Conservation (phyloP, 2,888 invertebrate genomes). For the Agrotis segetum region DNA sequence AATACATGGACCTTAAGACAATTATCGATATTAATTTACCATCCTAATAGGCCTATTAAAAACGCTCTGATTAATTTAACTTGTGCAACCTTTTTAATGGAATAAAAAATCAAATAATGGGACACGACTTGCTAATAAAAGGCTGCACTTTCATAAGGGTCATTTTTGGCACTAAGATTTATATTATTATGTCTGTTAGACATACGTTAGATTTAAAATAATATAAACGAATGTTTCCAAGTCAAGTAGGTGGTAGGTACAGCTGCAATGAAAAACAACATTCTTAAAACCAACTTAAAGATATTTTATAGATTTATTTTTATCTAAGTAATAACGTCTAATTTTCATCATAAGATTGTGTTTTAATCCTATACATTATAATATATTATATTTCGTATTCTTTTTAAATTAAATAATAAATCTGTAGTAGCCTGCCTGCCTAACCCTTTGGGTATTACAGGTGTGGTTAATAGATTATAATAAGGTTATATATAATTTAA, state of each 20-base stretch:
- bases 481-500: slow-evolving; percentile 14
- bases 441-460: slow-evolving; percentile 44
- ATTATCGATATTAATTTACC: slow-evolving; percentile 72
- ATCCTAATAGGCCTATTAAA: slow-evolving; percentile 83
- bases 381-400: slow-evolving; percentile 49
- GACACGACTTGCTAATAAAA: slow-evolving; percentile 44
- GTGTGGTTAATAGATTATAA: slow-evolving; percentile 13
- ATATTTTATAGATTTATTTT: slow-evolving; percentile 42
- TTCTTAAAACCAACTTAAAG: slow-evolving; percentile 40
- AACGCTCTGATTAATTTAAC: slow-evolving; percentile 59
- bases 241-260: slow-evolving; percentile 16
- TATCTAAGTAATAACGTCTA: slow-evolving; percentile 58
- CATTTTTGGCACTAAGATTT: slow-evolving; percentile 69
- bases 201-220: slow-evolving; percentile 31
- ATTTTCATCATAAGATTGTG: slow-evolving; percentile 68
- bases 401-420: slow-evolving; percentile 34
- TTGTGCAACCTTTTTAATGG: slow-evolving; percentile 50
- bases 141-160: slow-evolving; percentile 55
- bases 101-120: slow-evolving; percentile 34
- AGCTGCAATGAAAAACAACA: slow-evolving; percentile 30
- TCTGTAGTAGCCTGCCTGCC: slow-evolving; percentile 25
- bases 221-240: slow-evolving; percentile 26
- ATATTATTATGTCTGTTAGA: slow-evolving; percentile 48
- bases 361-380: slow-evolving; percentile 58
- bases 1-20: slow-evolving; percentile 80